These are phyloP conservation scores for Patella depressa DNA, from an alignment of 2,888 invertebrate species.

Conservation along the genomic window DNA sequence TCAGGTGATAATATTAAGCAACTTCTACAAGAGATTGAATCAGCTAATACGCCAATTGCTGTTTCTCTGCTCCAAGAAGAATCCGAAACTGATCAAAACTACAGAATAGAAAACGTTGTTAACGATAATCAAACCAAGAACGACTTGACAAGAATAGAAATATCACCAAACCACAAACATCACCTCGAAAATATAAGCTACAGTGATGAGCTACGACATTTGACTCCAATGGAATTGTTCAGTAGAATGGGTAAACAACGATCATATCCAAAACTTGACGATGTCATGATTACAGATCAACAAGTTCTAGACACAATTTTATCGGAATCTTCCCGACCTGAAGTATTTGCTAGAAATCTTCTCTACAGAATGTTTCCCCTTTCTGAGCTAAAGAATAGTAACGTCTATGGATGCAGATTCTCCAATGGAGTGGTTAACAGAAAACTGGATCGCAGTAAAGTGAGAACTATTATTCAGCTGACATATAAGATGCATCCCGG, in stretches of 20 bases:
- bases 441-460: not conserved
- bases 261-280: not conserved
- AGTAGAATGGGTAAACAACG: not conserved
- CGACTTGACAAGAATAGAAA: no score
- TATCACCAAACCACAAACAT: no score
- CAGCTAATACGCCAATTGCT: no score
- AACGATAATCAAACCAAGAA: no score
- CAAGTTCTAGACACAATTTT: not conserved
- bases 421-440: not conserved
- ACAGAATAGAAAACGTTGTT: no score
- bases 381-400: not conserved
- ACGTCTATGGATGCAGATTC: not conserved
- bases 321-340: not conserved
- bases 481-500: not conserved
- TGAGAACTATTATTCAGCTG: not conserved
- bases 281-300: not conserved
- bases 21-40: no score
- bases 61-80: no score
- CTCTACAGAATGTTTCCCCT: not conserved
- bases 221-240: conserved; percentile 1
- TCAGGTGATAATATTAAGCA: no score
- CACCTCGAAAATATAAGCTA: no score
- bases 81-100: no score
- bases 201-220: no score
- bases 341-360: conserved; percentile 5